Conservation (phyloP, 2,888 invertebrate species). For the Dolichomitus sp. region DNA sequence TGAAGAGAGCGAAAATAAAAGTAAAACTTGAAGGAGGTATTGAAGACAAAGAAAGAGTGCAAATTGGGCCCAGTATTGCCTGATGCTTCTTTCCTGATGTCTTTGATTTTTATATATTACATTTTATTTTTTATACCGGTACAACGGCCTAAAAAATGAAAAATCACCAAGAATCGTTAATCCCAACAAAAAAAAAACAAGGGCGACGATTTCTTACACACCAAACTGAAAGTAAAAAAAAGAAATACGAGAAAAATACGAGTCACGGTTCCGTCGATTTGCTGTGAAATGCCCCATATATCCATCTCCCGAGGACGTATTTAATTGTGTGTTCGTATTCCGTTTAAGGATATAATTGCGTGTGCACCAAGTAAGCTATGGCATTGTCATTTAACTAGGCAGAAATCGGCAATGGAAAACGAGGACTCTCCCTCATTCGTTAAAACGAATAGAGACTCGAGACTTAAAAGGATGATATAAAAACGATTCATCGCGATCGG, state of each 20-base stretch:
- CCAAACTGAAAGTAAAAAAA: neutral
- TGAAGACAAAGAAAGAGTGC: neutral
- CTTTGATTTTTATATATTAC: too few relatives aligned
- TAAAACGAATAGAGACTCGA: constrained; percentile 25
- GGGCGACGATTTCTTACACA: too few relatives aligned
- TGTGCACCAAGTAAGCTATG: constrained; percentile 14
- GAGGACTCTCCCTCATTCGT: constrained; percentile 51
- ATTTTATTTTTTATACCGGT: too few relatives aligned
- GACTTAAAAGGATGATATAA: constrained; percentile 54
- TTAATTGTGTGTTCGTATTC: constrained; percentile 46
- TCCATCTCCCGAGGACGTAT: constrained; percentile 12
- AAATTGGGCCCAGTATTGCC: neutral
- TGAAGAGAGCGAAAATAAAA: constrained; percentile 27
- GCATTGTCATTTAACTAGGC: constrained; percentile 41
- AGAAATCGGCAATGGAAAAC: constrained; percentile 55
- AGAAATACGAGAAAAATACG: neutral
- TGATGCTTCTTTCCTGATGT: constrained; percentile 9
- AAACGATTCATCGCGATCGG: constrained; percentile 31
- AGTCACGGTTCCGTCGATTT: too few relatives aligned
- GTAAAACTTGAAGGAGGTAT: neutral
- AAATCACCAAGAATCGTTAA: too few relatives aligned
- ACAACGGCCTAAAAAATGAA: too few relatives aligned
- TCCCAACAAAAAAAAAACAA: too few relatives aligned
- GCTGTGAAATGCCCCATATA: too few relatives aligned
- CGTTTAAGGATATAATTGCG: constrained; percentile 61